Percentiles rank a stretch among this genome's conserved stretches.
phyloP scores from a whole-genome alignment of 1,140 invertebrate genomes.

The Drosophila ercepeae region DNA sequence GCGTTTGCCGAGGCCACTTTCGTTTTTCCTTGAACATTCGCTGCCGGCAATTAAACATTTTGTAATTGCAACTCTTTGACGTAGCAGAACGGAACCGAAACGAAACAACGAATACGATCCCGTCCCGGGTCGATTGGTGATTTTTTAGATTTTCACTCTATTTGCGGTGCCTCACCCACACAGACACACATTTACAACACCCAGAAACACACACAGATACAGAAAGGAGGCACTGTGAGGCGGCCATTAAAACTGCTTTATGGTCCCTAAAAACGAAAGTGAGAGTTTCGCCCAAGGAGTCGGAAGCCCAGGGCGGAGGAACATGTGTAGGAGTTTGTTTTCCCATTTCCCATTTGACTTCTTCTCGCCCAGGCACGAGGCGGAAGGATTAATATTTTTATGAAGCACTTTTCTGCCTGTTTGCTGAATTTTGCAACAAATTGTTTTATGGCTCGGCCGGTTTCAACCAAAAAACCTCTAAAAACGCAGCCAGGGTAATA shows the following conservation, averaged over 20 bases:
- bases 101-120: conserved; percentile 1
- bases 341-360: conserved; percentile 8
- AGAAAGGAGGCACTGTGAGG: conserved; percentile 1
- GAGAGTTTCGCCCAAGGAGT: conserved; percentile 54
- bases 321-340: conserved; percentile 60
- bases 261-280: conserved; percentile 75
- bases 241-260: conserved; percentile 73
- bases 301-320: conserved; percentile 3
- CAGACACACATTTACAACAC: background rate
- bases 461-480: conserved; percentile 2
- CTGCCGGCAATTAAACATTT: conserved; percentile 67
- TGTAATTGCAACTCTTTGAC: conserved; percentile 78
- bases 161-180: conserved; percentile 59
- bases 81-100: conserved; percentile 31
- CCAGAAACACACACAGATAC: conserved; percentile 10
- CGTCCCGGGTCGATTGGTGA: conserved; percentile 30
- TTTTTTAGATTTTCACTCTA: conserved; percentile 79
- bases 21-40: conserved; percentile 70
- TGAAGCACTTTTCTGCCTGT: conserved; percentile 66
- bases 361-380: conserved; percentile 20
- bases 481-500: background rate
- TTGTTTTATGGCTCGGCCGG: conserved; percentile 58
- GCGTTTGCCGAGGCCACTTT: conserved; percentile 50
- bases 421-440: conserved; percentile 77
- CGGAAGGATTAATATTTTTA: conserved; percentile 77